Percentiles rank a stretch among this genome's conserved stretches.
Conservation (phyloP, 2,888 invertebrate genomes). For the Tortrix viridana region DNA sequence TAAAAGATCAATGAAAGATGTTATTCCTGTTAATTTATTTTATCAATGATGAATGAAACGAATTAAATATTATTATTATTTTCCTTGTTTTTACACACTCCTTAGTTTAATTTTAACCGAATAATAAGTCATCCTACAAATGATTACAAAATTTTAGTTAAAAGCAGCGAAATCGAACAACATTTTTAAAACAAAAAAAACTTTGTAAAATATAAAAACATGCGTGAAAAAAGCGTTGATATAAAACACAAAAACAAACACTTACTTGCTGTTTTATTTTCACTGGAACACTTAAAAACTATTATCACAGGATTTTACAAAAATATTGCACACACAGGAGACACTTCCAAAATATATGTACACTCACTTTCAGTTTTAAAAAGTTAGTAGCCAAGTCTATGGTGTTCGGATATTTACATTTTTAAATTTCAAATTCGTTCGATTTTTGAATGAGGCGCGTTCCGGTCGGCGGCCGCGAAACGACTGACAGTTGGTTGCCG, state of each 20-base stretch:
- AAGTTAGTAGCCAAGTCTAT: slow-evolving; percentile 44
- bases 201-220: slow-evolving; percentile 26
- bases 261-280: slow-evolving; percentile 65
- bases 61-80: too few relatives aligned
- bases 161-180: too few relatives aligned
- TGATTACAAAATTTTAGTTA: too few relatives aligned
- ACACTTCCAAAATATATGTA: slow-evolving; percentile 48
- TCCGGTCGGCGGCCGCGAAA: slow-evolving; percentile 50
- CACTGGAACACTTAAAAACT: slow-evolving; percentile 63
- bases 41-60: too few relatives aligned
- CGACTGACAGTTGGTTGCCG: slow-evolving; percentile 61
- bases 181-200: background rate
- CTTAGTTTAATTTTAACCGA: too few relatives aligned
- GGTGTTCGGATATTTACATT: slow-evolving; percentile 52
- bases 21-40: too few relatives aligned
- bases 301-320: slow-evolving; percentile 81
- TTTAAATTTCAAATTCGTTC: slow-evolving; percentile 44
- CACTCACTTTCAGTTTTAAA: slow-evolving; percentile 51
- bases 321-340: slow-evolving; percentile 53
- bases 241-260: slow-evolving; percentile 46
- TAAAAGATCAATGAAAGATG: background rate
- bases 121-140: too few relatives aligned
- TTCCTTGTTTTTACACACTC: too few relatives aligned
- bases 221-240: background rate
- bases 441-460: slow-evolving; percentile 54